Evolutionary conservation across 2,888 invertebrate genomes (phyloP), one percentile per base, ranked within the genome.

Genomic region (Polydesmus complanatus): DNA sequence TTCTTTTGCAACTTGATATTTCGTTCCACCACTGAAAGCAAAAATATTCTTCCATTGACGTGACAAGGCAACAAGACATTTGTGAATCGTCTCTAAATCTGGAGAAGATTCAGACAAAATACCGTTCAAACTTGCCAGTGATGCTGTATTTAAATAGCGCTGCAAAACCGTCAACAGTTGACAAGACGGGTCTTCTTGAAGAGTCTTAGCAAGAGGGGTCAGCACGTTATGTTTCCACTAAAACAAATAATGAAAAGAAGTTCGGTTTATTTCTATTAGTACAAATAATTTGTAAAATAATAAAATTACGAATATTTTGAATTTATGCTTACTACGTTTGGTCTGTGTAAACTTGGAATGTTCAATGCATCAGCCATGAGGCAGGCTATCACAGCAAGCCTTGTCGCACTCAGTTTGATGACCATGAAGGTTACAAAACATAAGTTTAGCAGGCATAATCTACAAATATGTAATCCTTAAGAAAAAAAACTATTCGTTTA

Each of bases 41-140:
- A 93, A 73, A 2, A 91, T 87, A 73, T 92, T 94, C 76, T 95
- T 95, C 96, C 95, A 96, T 72, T 96, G 95, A 1, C 95, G 82
- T 69, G 92, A 92, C 60, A 96, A 78, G 26, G 95, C 95, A 71
- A 96, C 88, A n/a, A 96, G 87, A 27, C 95, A 94, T 86, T 93
- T 92, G 72, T 93, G 79, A 48, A 95, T 77, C 0, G 89, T 92
- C 64, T 89, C 89, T 14, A 94, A 76, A 63, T 88, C 86, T 1
- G 95, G 95, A 63, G 94, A 80, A 69, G 89, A 88, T 14, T 85
- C 78, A 65, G 84, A 81, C 51, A 95, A 80, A 73, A 91, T 90
- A 1, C 81, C 82, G 74, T 93, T 93, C 65, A 94, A 84, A 21
- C 82, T 82, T 2, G 85, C 84, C 69, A 86, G 83, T 63, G 88